These are phyloP conservation scores for Panthera tigris DNA, from an alignment of 2,113 vertebrate species.

Conservation along the genomic window DNA sequence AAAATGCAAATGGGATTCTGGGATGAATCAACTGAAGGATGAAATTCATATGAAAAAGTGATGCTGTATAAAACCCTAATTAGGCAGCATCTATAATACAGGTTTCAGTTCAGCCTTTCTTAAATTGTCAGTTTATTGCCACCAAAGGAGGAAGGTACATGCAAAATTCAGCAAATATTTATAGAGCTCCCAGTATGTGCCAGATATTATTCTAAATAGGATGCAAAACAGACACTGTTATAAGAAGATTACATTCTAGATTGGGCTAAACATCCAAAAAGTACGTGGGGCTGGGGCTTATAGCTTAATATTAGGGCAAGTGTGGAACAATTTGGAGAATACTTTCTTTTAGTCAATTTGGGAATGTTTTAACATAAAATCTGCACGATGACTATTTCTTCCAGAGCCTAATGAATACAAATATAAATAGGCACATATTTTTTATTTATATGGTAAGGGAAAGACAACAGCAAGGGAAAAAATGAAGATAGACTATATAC, in stretches of 20 bases:
- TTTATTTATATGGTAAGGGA: not conserved
- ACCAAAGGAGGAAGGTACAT: not conserved
- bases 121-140: slow-evolving; percentile 23
- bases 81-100: not conserved
- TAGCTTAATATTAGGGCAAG: not conserved
- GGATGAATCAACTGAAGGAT: slow-evolving; percentile 46
- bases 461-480: not conserved
- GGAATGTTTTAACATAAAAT: not conserved
- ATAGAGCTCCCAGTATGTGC: not conserved
- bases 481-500: not conserved
- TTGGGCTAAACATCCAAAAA: not conserved
- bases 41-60: slow-evolving; percentile 57
- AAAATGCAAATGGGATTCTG: slow-evolving; percentile 68
- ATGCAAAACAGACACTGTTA: not conserved
- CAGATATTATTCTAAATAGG: not conserved
- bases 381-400: not conserved
- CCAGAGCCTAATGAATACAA: not conserved
- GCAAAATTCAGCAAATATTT: slow-evolving; percentile 21
- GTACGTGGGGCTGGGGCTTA: not conserved
- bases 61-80: slow-evolving; percentile 51
- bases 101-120: slow-evolving; percentile 30
- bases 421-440: not conserved
- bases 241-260: not conserved
- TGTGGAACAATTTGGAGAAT: not conserved
- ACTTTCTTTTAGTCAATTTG: not conserved